Conservation (phyloP, 2,888 invertebrate species). For the Heterodera filipjevi region DNA sequence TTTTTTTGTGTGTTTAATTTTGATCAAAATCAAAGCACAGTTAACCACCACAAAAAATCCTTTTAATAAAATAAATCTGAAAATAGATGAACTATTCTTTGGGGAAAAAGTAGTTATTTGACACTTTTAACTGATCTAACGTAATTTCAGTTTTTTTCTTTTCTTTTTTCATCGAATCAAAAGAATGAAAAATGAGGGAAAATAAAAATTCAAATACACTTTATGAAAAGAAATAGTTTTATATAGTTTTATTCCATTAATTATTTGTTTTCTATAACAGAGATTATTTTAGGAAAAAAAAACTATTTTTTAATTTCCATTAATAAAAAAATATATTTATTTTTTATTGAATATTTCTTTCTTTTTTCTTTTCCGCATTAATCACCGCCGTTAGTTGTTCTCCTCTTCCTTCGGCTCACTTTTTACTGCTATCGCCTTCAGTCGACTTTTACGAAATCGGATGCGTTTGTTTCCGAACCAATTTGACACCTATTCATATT, state of each 20-base stretch:
- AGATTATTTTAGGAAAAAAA: not conserved
- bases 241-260: too few relatives aligned
- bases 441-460: conserved; percentile 27
- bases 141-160: not conserved
- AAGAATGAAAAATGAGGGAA: not conserved
- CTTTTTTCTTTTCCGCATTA: not conserved
- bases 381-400: not conserved
- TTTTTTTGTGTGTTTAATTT: not conserved
- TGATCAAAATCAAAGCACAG: not conserved
- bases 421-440: not conserved
- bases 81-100: not conserved
- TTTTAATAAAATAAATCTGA: not conserved
- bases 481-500: conserved; percentile 34
- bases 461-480: conserved; percentile 39
- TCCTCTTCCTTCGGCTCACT: not conserved
- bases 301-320: not conserved
- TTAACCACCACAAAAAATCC: not conserved
- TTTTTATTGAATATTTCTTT: not conserved
- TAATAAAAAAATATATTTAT: too few relatives aligned
- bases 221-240: too few relatives aligned
- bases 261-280: too few relatives aligned
- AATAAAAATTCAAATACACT: too few relatives aligned
- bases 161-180: not conserved
- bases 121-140: not conserved
- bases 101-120: not conserved